These are phyloP conservation scores for Euplagia quadripunctaria DNA, from an alignment of 2,888 invertebrate species.

Conservation along the genomic window DNA sequence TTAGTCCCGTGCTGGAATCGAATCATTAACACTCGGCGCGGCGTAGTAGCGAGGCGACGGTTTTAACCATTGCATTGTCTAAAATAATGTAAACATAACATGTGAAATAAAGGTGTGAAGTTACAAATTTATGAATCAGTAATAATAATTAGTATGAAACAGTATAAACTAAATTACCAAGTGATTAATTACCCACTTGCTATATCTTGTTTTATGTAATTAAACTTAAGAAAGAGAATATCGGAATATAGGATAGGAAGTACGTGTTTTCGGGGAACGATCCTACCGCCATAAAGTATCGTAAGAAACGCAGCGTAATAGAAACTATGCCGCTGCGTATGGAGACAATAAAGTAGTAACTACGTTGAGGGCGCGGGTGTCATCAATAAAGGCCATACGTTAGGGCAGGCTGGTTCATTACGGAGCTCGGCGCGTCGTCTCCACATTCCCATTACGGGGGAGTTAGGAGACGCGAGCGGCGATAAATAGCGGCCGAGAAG, in stretches of 20 bases:
- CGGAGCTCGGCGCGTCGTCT: constrained; percentile 73
- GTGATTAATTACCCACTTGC: constrained; percentile 16
- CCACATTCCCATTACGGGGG: constrained; percentile 81
- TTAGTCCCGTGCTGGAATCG: too few species aligned
- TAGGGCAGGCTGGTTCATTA: constrained; percentile 83
- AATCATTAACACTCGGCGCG: too few species aligned
- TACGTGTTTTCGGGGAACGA: constrained; percentile 57
- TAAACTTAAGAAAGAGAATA: constrained; percentile 46
- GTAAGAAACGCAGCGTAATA: constrained; percentile 76
- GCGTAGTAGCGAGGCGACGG: too few species aligned
- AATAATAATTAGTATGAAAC: too few species aligned
- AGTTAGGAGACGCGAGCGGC: constrained; percentile 82
- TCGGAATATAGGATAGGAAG: constrained; percentile 27
- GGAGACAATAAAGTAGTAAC: constrained; percentile 75
- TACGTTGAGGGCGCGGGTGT: constrained; percentile 70
- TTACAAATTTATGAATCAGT: too few species aligned
- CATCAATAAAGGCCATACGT: constrained; percentile 85
- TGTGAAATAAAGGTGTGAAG: too few species aligned
- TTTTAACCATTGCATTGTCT: too few species aligned
- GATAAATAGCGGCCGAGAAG: constrained; percentile 83
- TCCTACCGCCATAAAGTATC: constrained; percentile 71
- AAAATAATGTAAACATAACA: too few species aligned
- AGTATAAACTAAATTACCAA: too few species aligned
- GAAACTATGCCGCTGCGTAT: constrained; percentile 72
- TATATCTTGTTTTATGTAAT: constrained; percentile 42